Percentiles rank a stretch among this genome's conserved stretches.
phyloP scores from a whole-genome alignment of 2,797 vertebrate genomes.

The Argya squamiceps region DNA sequence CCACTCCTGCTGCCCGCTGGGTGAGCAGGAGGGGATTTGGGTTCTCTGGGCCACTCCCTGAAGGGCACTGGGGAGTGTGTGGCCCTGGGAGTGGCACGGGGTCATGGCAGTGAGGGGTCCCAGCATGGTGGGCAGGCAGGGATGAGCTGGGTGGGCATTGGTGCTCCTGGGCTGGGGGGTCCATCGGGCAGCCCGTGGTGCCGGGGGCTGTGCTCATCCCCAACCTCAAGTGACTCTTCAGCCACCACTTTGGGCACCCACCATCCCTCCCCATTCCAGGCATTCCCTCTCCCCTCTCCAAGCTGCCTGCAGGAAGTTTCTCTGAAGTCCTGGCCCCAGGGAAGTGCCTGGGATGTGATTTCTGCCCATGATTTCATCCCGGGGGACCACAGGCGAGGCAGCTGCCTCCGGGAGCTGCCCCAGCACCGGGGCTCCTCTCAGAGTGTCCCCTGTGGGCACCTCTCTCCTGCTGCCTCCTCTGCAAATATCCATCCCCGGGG shows the following conservation, averaged over 20 bases:
- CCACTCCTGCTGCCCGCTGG: rapidly evolving
- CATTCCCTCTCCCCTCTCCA: background rate
- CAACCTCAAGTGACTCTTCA: rapidly evolving
- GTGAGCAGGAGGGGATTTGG: background rate
- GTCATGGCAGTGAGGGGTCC: rapidly evolving
- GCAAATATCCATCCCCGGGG: background rate
- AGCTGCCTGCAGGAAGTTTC: background rate
- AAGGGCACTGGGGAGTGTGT: background rate
- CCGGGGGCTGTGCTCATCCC: background rate
- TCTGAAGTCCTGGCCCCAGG: background rate
- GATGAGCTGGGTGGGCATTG: background rate
- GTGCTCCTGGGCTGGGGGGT: background rate
- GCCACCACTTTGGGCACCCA: rapidly evolving
- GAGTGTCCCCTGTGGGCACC: background rate
- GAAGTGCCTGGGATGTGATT: background rate
- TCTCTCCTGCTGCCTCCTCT: background rate
- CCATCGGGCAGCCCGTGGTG: rapidly evolving
- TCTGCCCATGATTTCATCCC: background rate
- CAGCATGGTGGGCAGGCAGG: rapidly evolving
- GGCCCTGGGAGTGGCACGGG: background rate
- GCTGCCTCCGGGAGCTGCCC: background rate
- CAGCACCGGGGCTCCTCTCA: background rate
- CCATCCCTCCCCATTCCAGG: background rate
- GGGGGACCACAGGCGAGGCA: background rate
- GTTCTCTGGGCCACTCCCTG: background rate